Percentiles rank a stretch among this genome's conserved stretches.
Conservation (phyloP, 1,140 invertebrate species). For the Hyposmocoma kahamanoa region DNA sequence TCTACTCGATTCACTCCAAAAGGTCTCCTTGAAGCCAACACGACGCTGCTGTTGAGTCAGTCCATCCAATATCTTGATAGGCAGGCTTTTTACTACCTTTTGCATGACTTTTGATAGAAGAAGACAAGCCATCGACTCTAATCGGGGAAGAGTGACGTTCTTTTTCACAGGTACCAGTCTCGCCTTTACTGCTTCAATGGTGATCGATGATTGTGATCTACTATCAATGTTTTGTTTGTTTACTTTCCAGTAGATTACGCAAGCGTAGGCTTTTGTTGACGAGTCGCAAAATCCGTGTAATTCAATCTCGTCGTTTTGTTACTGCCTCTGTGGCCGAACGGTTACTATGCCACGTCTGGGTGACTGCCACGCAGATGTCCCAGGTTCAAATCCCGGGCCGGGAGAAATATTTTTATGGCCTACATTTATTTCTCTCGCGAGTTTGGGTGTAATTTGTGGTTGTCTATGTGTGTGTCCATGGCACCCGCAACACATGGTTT, state of each 20-base stretch:
- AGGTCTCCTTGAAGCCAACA: conserved; percentile 30
- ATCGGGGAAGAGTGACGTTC: conserved; percentile 15
- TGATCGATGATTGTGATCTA: conserved; percentile 5
- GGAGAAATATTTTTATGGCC: no score
- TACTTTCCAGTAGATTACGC: conserved; percentile 27
- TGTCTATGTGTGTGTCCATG: no score
- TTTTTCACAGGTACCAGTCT: conserved; percentile 22
- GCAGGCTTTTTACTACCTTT: conserved; percentile 11
- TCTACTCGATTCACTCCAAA: conserved; percentile 40
- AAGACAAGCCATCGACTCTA: conserved; percentile 16
- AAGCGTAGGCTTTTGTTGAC: conserved; percentile 35
- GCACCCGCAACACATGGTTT: no score
- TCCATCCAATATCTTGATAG: conserved; percentile 7
- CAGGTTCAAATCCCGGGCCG: no score
- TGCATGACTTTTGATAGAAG: conserved; percentile 16
- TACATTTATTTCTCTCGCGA: no score
- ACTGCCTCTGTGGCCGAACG: no score
- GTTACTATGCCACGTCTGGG: no score
- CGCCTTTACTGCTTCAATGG: conserved; percentile 31
- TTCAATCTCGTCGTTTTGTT: background rate
- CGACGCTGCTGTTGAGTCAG: conserved; percentile 43
- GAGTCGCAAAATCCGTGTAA: conserved; percentile 39
- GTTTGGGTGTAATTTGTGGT: no score
- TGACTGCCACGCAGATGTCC: no score
- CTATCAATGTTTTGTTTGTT: background rate